phyloP scores from a whole-genome alignment of 2,797 vertebrate genomes.

The Acanthornis magna region DNA sequence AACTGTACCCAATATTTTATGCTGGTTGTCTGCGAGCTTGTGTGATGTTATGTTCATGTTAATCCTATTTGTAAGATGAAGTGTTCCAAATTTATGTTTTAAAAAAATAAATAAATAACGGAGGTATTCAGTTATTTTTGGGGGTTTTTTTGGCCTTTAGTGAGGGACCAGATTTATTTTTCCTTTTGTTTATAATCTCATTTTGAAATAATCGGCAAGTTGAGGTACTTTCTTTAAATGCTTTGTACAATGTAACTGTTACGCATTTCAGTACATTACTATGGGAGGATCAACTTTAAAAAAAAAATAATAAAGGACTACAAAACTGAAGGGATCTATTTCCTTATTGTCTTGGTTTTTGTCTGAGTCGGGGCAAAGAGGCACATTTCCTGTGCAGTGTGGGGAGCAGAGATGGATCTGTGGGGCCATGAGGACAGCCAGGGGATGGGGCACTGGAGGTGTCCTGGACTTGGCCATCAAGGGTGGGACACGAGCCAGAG shows the following conservation, averaged over 20 bases:
- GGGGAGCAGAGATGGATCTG: not conserved
- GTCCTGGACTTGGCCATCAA: not conserved
- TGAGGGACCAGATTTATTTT: slow-evolving; percentile 88
- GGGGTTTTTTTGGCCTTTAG: slow-evolving; percentile 84
- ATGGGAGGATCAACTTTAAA: slow-evolving; percentile 94
- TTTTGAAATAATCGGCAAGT: slow-evolving; percentile 97
- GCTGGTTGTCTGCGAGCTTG: slow-evolving; percentile 97
- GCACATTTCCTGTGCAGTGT: not conserved
- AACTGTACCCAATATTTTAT: slow-evolving; percentile 96
- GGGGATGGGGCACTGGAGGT: not conserved
- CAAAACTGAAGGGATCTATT: slow-evolving; percentile 79
- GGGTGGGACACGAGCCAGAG: not conserved
- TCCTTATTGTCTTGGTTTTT: slow-evolving; percentile 21
- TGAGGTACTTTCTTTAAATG: slow-evolving; percentile 99
- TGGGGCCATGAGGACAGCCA: not conserved
- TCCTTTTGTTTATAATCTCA: slow-evolving; percentile 97
- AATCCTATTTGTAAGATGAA: slow-evolving; percentile 91
- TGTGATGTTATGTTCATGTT: slow-evolving; percentile 98
- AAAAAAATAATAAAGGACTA: slow-evolving; percentile 95
- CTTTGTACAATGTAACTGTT: slow-evolving; percentile 99
- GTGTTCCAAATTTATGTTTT: slow-evolving; percentile 92
- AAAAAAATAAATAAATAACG: slow-evolving; percentile 85
- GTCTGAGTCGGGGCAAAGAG: not conserved
- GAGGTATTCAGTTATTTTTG: slow-evolving; percentile 89
- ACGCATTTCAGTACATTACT: slow-evolving; percentile 99